A percentile compares a stretch with the other conserved stretches of the same genome.
Conservation (phyloP, 2,113 vertebrate genomes). For the Gavia stellata region DNA sequence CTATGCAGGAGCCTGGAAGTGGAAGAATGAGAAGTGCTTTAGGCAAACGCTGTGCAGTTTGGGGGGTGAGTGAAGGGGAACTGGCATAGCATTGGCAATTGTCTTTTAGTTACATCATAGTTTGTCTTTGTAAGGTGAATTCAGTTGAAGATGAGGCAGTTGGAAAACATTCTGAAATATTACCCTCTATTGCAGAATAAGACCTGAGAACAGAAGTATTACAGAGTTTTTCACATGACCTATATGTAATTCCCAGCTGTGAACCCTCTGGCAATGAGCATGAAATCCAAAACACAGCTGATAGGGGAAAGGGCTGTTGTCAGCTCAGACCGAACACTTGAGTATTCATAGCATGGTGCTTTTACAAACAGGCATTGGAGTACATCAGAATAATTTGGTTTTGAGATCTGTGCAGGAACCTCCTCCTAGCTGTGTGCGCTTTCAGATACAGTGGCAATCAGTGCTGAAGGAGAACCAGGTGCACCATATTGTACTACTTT, state of each 20-base stretch:
- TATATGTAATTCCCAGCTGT: conserved; percentile 40
- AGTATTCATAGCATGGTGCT: conserved; percentile 43
- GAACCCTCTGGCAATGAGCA: conserved; percentile 5
- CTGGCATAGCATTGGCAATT: background rate
- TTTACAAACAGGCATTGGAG: conserved; percentile 25
- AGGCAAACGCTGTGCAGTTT: background rate
- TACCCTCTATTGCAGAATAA: background rate
- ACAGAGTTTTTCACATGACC: conserved; percentile 22
- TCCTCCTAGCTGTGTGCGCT: background rate
- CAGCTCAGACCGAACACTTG: conserved; percentile 27
- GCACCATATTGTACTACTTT: conserved; percentile 7
- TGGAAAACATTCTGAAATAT: background rate
- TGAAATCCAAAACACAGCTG: conserved; percentile 56
- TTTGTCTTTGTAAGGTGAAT: background rate
- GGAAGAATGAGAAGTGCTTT: background rate
- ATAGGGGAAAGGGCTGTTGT: conserved; percentile 36
- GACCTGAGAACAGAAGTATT: background rate
- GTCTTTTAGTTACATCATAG: background rate
- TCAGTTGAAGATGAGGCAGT: background rate
- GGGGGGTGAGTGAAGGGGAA: background rate
- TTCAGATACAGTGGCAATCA: conserved; percentile 38
- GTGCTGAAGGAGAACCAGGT: conserved; percentile 54
- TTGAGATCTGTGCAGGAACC: conserved; percentile 52
- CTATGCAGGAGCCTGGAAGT: background rate
- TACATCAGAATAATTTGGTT: conserved; percentile 25